Percentiles rank a stretch among this genome's conserved stretches.
Evolutionary conservation across 53 echinoderm and acorn worm genomes (phyloP).

Genomic region (Hippasteria phrygiana): DNA sequence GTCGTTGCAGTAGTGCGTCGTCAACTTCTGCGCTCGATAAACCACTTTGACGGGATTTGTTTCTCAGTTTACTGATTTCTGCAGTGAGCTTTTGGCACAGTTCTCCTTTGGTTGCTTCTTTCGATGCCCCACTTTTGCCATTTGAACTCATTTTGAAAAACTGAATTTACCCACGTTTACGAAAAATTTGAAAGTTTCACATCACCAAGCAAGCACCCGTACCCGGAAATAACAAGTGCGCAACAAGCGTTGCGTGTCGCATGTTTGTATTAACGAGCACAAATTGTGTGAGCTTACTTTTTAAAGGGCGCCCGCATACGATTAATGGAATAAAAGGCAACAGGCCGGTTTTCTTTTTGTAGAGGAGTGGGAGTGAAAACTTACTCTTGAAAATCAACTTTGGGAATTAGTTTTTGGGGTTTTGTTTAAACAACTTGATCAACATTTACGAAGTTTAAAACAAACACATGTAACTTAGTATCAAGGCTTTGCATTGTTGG

Average conservation of each 20-base stretch:
- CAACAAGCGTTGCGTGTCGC: no score
- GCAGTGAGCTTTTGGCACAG: slow-evolving; percentile 30
- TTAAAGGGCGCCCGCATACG: slow-evolving; percentile 22
- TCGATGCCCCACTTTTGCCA: not conserved
- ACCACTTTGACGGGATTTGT: slow-evolving; percentile 24
- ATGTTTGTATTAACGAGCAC: no score
- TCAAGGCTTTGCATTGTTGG: no score
- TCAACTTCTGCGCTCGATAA: slow-evolving; percentile 18
- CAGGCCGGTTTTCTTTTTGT: no score
- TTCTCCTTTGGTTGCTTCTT: slow-evolving; percentile 7
- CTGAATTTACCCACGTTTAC: no score
- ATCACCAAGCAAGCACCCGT: not conserved
- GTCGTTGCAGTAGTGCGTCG: not conserved
- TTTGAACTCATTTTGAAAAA: slow-evolving; percentile 40
- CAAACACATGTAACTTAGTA: no score
- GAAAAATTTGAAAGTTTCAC: not conserved
- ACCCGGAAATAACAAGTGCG: no score
- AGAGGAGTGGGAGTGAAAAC: no score
- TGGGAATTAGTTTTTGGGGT: no score
- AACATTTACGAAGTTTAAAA: no score
- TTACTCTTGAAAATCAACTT: no score
- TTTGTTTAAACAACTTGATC: no score
- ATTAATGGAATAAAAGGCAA: not conserved
- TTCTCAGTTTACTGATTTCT: slow-evolving; percentile 39
- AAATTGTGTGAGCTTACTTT: not conserved